Percentiles rank a stretch among this genome's conserved stretches.
phyloP scores from a whole-genome alignment of 2,888 invertebrate genomes.

The Periphyllus acericola region DNA sequence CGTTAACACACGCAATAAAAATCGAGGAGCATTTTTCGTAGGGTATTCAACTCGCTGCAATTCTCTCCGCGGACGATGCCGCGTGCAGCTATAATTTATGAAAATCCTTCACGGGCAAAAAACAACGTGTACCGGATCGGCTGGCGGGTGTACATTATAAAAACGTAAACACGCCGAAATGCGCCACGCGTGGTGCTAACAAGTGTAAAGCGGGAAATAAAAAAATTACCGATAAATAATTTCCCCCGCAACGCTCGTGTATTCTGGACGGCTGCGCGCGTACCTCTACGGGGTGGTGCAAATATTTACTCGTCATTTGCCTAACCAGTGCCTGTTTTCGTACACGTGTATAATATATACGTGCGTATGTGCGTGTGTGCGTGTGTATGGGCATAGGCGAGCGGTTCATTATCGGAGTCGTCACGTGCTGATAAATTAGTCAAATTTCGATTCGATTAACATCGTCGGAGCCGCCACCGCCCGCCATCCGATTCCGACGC shows the following conservation, averaged over 20 bases:
- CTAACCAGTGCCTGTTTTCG: not conserved
- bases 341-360: not conserved
- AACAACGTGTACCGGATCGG: no score
- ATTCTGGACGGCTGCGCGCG: no score
- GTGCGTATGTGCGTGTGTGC: not conserved
- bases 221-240: not conserved
- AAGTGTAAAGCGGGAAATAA: not conserved
- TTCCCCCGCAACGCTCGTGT: not conserved
- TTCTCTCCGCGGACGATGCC: no score
- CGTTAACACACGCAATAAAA: no score
- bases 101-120: no score
- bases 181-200: no score
- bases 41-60: no score
- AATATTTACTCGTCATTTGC: constrained; percentile 36
- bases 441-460: constrained; percentile 47
- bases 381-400: not conserved
- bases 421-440: constrained; percentile 49
- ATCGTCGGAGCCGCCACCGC: not conserved
- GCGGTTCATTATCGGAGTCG: constrained; percentile 21
- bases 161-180: no score
- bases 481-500: not conserved
- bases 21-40: no score
- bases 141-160: no score
- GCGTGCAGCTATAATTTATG: no score
- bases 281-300: not conserved